Evolutionary conservation across 2,888 invertebrate species (phyloP).

Genomic region (Napeogenes sylphis): DNA sequence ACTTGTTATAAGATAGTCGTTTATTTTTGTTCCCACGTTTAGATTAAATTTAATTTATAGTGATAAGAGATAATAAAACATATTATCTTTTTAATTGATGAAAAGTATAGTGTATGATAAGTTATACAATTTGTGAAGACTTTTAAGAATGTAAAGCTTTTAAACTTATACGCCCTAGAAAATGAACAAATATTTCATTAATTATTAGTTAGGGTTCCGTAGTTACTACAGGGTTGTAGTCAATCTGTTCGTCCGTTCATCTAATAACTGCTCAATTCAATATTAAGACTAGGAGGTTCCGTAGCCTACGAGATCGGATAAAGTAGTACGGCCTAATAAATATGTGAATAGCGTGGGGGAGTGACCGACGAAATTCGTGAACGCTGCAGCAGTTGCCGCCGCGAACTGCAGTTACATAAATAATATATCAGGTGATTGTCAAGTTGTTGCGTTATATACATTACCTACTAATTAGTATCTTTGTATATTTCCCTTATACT

Average conservation of each 20-base stretch:
- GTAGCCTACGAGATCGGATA: constrained; percentile 56
- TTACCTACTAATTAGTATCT: background rate
- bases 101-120: constrained; percentile 59
- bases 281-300: constrained; percentile 59
- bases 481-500: constrained; percentile 2
- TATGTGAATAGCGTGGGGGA: constrained; percentile 32
- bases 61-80: constrained; percentile 52
- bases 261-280: constrained; percentile 71
- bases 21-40: constrained; percentile 36
- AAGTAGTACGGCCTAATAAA: constrained; percentile 57
- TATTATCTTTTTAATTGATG: constrained; percentile 50
- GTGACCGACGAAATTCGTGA: constrained; percentile 21
- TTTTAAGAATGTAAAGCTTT: constrained; percentile 69
- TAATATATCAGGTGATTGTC: background rate
- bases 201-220: constrained; percentile 65
- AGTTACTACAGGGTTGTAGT: constrained; percentile 68
- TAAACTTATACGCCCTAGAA: constrained; percentile 66
- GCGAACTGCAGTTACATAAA: background rate
- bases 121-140: constrained; percentile 72
- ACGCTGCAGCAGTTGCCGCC: background rate
- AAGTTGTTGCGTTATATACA: background rate
- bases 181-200: constrained; percentile 52
- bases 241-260: constrained; percentile 72
- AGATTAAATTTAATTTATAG: constrained; percentile 48
- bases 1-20: constrained; percentile 32